These are phyloP conservation scores for Pogoniulus pusillus DNA, from an alignment of 2,797 vertebrate genomes.

Conservation along the genomic window DNA sequence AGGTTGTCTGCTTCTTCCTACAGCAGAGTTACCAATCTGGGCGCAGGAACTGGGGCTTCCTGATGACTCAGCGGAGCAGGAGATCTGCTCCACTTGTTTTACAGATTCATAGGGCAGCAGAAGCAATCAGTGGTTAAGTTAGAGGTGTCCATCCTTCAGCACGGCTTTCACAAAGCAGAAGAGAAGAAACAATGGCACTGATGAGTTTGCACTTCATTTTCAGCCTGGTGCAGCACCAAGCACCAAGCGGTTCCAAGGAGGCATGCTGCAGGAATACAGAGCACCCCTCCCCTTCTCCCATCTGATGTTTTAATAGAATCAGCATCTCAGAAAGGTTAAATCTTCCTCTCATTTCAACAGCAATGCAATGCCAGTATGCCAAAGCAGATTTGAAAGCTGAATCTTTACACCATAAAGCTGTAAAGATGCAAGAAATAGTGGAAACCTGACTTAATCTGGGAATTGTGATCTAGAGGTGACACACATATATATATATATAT, in stretches of 20 bases:
- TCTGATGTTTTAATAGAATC: slow-evolving; percentile 5
- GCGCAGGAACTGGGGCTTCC: neutral
- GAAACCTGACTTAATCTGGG: neutral
- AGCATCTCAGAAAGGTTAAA: neutral
- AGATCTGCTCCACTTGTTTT: slow-evolving; percentile 52
- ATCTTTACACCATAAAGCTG: neutral
- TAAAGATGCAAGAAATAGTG: neutral
- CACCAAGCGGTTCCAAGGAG: neutral
- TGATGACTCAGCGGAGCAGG: slow-evolving; percentile 5
- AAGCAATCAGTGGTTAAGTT: slow-evolving; percentile 32
- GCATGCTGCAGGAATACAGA: neutral
- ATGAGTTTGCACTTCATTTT: slow-evolving; percentile 64
- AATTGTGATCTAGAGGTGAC: too few species aligned
- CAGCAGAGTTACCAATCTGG: neutral
- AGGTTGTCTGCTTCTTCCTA: slow-evolving; percentile 45
- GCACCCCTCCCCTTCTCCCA: neutral
- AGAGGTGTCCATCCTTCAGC: slow-evolving; percentile 20
- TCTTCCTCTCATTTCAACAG: neutral
- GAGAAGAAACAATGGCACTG: slow-evolving; percentile 33
- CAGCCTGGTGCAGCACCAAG: slow-evolving; percentile 42
- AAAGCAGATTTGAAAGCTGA: neutral
- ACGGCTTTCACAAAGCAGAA: slow-evolving; percentile 10
- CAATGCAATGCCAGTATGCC: neutral
- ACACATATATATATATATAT: too few species aligned
- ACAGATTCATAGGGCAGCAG: neutral